Evolutionary conservation across 2,797 vertebrate species (phyloP).

Genomic region (Notamacropus eugenii): DNA sequence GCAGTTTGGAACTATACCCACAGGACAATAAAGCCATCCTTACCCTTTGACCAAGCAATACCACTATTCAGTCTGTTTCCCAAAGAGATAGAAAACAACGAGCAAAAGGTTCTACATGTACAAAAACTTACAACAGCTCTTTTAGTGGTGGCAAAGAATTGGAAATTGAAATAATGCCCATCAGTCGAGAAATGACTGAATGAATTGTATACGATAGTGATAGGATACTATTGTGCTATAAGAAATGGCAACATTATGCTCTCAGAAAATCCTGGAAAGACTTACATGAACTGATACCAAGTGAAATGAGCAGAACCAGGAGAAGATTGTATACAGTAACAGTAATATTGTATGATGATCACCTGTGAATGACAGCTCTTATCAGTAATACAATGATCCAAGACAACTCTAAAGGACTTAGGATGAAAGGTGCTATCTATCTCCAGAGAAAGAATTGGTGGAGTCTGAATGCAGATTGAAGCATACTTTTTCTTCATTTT

Average conservation of each 20-base stretch:
- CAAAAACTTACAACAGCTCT: neutral
- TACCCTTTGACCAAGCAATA: neutral
- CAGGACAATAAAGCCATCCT: neutral
- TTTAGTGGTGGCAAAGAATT: neutral
- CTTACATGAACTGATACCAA: neutral
- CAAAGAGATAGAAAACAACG: neutral
- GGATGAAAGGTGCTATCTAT: neutral
- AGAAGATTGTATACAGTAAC: neutral
- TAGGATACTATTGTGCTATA: neutral
- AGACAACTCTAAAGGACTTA: neutral
- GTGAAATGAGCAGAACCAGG: neutral
- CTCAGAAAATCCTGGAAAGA: neutral
- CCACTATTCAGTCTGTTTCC: neutral
- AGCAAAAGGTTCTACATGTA: neutral
- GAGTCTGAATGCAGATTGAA: neutral
- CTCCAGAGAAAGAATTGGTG: neutral
- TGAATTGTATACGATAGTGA: neutral
- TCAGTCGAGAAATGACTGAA: neutral
- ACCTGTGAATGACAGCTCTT: neutral
- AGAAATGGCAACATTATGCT: neutral
- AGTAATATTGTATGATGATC: neutral
- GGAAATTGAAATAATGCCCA: neutral
- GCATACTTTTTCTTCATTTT: neutral
- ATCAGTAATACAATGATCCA: neutral
- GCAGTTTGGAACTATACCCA: neutral